phyloP scores from a whole-genome alignment of 2,888 invertebrate species.

The Oegoconia quadripuncta region DNA sequence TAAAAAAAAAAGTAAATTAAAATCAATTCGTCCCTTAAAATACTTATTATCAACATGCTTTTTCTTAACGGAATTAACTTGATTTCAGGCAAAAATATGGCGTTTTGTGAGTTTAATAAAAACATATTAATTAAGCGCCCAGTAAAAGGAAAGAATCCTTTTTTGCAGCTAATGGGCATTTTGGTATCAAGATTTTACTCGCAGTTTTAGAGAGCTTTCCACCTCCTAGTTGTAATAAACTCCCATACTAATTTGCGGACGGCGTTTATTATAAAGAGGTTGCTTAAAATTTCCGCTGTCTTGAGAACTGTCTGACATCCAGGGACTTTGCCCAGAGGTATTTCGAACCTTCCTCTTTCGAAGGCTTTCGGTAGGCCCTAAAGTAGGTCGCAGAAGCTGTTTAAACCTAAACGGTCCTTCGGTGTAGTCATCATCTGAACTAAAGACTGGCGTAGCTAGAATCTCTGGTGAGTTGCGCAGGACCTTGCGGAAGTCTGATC shows the following conservation, averaged over 20 bases:
- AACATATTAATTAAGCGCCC: no score
- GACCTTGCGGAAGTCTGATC: conserved; percentile 67
- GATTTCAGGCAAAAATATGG: no score
- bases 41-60: no score
- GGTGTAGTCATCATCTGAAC: conserved; percentile 76
- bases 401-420: conserved; percentile 84
- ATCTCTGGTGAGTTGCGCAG: conserved; percentile 71
- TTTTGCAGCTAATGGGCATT: no score
- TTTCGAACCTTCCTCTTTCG: conserved; percentile 80
- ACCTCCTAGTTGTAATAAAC: conserved; percentile 57
- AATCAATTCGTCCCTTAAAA: no score
- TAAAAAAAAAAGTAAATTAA: no score
- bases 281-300: conserved; percentile 65
- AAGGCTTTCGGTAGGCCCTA: conserved; percentile 84
- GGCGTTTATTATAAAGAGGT: conserved; percentile 58
- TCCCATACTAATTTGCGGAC: conserved; percentile 73
- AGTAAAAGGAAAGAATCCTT: no score
- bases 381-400: conserved; percentile 81
- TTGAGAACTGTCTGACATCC: conserved; percentile 73
- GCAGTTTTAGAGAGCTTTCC: no score
- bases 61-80: no score
- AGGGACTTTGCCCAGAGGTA: conserved; percentile 62
- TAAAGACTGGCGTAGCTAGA: conserved; percentile 64
- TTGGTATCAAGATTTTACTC: no score
- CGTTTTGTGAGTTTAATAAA: no score